A percentile compares a stretch with the other conserved stretches of the same genome.
These are phyloP conservation scores for Oceanodroma leucorhoa DNA, from an alignment of 2,797 vertebrate genomes.

Conservation along the genomic window DNA sequence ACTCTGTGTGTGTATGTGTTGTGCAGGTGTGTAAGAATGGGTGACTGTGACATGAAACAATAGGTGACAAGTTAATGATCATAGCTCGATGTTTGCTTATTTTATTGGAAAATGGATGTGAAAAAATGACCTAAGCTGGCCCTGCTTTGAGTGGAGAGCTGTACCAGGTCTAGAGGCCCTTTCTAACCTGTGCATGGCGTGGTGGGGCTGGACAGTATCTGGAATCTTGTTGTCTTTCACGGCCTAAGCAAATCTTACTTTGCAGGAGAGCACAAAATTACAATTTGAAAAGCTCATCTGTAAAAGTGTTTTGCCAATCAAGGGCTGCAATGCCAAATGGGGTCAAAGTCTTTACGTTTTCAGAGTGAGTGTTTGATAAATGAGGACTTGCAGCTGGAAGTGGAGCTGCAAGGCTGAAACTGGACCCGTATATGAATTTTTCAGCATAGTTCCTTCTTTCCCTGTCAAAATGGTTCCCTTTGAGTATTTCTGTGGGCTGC, in stretches of 20 bases:
- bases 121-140: background rate
- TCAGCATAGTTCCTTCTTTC: background rate
- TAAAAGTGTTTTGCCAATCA: slow-evolving; percentile 8
- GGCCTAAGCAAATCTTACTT: slow-evolving; percentile 6
- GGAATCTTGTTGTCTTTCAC: background rate
- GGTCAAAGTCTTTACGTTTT: background rate
- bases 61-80: background rate
- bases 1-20: background rate
- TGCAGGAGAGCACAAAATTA: slow-evolving; percentile 1
- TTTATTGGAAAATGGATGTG: background rate
- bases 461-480: background rate
- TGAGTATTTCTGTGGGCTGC: background rate
- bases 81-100: background rate
- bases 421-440: background rate
- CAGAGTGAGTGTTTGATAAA: background rate
- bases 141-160: background rate
- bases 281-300: slow-evolving; percentile 5
- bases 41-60: background rate
- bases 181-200: background rate
- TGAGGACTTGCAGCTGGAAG: slow-evolving; percentile 1
- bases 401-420: background rate
- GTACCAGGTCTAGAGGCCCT: background rate
- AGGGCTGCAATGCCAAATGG: background rate
- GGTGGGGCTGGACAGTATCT: background rate
- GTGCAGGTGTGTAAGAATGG: background rate